Conservation (phyloP, 2,113 vertebrate genomes). For the Tringa solitaria region DNA sequence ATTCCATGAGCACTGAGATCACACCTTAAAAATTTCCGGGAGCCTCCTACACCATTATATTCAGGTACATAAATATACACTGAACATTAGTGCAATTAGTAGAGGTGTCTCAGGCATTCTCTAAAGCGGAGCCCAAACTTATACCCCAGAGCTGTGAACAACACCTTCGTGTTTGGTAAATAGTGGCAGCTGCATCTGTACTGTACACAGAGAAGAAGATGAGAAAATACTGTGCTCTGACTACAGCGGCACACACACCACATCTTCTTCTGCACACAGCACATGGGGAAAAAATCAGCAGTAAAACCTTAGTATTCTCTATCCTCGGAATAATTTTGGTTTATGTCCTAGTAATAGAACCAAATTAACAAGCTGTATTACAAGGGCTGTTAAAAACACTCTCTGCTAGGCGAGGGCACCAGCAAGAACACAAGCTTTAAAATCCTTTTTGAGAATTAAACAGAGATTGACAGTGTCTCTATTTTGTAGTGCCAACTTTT, state of each 20-base stretch:
- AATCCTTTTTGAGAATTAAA: conserved; percentile 26
- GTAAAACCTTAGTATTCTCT: background rate
- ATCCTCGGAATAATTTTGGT: background rate
- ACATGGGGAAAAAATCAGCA: background rate
- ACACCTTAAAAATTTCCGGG: background rate
- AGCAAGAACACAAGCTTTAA: conserved; percentile 24
- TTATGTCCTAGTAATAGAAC: background rate
- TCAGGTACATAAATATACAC: background rate
- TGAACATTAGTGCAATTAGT: background rate
- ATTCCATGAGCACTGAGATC: background rate
- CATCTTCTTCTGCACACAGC: background rate
- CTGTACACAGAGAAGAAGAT: background rate
- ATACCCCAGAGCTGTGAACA: background rate
- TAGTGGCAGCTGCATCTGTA: background rate
- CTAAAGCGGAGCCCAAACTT: background rate
- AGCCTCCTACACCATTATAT: background rate
- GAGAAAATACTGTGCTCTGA: background rate
- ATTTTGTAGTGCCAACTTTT: conserved; percentile 49
- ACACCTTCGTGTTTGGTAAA: conserved; percentile 7
- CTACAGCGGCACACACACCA: background rate
- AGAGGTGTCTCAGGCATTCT: background rate
- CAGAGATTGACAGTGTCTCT: conserved; percentile 38
- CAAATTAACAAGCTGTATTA: background rate
- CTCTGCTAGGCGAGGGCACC: background rate
- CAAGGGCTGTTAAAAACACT: background rate